Base-by-base conservation (phyloP, 2,888 invertebrate genomes). In the Synergus japonicus region DNA sequence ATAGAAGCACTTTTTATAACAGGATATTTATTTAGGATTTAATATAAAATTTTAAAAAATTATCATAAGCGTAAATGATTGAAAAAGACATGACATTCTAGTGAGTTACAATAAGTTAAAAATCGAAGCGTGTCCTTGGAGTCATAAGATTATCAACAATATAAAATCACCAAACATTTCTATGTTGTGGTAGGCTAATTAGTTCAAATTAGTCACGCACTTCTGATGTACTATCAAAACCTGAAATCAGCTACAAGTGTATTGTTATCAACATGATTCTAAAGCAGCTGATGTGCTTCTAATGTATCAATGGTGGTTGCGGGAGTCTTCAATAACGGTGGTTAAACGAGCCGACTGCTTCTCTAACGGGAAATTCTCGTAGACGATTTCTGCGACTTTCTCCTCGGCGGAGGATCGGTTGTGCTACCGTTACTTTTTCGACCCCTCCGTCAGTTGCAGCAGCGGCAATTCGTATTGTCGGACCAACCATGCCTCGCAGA, bases 401-500 rank as follows among this genome's bases (percentile, higher is more conserved):
- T 49, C 66, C 54, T 46, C 49, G 67, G 46, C 41, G 66, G 78
- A 66, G 18, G 49, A 46, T 67, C 66, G 60, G 12, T 29, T 29
- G 10, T 12, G 60, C 60, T 60, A 60, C 60, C 60, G 60, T 60
- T 60, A 60, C 60, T 60, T 60, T 60, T 60, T 60, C 60, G 60
- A 67, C 67, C 69, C 80, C 76, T 73, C 15, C 54, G 22, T 69
- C 76, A 44, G 49, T 63, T 29, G 76, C 67, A 65, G n/a, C 41
- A 49, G 65, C 46, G 77, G 64, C 64, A 76, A 78, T 80, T 67
- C 78, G 77, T 63, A 49, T 77, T 69, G 79, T 37, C 67, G 73
- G 60, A 54, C 67, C 64, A 12, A 54, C 67, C 64, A 12, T 29
- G 60, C 44, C 76, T 60, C 46, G 69, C 76, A 82, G 84, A 82